phyloP scores from a whole-genome alignment of 1,140 invertebrate genomes.

The Ptiloglossa arizonensis region DNA sequence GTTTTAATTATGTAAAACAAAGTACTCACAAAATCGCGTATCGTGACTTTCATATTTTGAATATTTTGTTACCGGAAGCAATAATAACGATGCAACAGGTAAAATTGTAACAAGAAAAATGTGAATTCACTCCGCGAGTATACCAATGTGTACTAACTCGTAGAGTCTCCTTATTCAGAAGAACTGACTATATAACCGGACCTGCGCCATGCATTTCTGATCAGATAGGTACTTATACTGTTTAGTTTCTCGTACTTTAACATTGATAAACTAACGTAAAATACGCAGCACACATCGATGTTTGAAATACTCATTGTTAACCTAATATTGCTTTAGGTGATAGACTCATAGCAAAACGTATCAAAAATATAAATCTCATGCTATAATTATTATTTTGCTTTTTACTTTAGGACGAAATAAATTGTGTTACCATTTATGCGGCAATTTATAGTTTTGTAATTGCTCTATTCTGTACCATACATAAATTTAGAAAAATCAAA shows the following conservation, averaged over 20 bases:
- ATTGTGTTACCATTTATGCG: no score
- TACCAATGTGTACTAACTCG: slow-evolving; percentile 26
- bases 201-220: slow-evolving; percentile 52
- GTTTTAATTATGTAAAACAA: neutral
- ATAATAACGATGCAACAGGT: neutral
- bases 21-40: neutral
- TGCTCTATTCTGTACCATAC: no score
- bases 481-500: no score
- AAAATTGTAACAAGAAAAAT: slow-evolving; percentile 7
- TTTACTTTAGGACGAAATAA: no score
- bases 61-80: neutral
- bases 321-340: no score
- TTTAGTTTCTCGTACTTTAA: slow-evolving; percentile 14
- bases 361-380: no score
- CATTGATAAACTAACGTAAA: neutral
- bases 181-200: slow-evolving; percentile 3
- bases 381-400: no score
- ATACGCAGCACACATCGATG: neutral
- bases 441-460: no score
- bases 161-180: slow-evolving; percentile 48
- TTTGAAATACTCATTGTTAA: no score
- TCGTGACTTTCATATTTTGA: neutral
- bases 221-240: slow-evolving; percentile 51
- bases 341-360: no score
- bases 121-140: slow-evolving; percentile 15